Evolutionary conservation across 2,888 invertebrate genomes (phyloP).

Genomic region (Cacoxenus indagator): DNA sequence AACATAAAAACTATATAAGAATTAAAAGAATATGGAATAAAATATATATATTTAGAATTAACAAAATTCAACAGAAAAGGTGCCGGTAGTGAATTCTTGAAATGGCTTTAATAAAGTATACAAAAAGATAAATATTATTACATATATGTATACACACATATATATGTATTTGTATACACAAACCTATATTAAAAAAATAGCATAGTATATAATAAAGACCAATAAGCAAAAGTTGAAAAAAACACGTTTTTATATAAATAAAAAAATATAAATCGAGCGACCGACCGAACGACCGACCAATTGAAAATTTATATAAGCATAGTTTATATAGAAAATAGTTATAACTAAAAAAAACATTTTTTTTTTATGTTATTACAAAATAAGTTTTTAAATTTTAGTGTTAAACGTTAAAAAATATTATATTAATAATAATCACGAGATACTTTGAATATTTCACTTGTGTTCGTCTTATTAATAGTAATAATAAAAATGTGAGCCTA

Average conservation of each 20-base stretch:
- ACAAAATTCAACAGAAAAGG: conserved; percentile 33
- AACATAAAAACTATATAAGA: background rate
- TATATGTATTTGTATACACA: conserved; percentile 30
- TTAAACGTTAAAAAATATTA: conserved; percentile 13
- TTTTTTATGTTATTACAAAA: conserved; percentile 20
- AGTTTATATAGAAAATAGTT: conserved; percentile 21
- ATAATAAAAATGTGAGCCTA: conserved; percentile 21
- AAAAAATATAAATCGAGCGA: conserved; percentile 40
- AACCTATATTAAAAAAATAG: conserved; percentile 24
- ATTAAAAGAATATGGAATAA: background rate
- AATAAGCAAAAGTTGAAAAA: conserved; percentile 24
- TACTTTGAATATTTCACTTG: conserved; percentile 62
- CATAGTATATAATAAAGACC: too few relatives aligned
- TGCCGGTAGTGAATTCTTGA: conserved; percentile 65
- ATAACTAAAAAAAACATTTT: conserved; percentile 19
- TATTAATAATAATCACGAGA: conserved; percentile 51
- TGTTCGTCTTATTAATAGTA: conserved; percentile 58
- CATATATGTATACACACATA: conserved; percentile 22
- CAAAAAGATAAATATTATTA: conserved; percentile 33
- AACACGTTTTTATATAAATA: conserved; percentile 34
- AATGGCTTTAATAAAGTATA: conserved; percentile 61
- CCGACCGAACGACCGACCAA: conserved; percentile 67
- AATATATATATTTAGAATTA: background rate
- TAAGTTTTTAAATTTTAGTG: conserved; percentile 18
- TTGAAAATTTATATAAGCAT: conserved; percentile 34